phyloP scores from a whole-genome alignment of 23 tunicate genomes.

The Halocynthia roretzi region DNA sequence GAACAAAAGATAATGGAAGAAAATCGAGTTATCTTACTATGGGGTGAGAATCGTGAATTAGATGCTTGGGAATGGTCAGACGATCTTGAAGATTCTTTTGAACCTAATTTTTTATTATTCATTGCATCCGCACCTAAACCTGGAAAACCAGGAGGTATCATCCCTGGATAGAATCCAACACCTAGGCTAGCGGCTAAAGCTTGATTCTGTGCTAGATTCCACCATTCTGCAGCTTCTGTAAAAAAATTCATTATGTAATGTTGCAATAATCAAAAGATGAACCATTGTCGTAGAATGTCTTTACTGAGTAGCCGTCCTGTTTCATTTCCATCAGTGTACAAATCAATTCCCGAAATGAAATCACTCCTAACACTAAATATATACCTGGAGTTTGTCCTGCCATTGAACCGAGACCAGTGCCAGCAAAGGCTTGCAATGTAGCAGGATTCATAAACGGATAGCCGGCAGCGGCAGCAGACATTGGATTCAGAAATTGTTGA shows the following conservation, averaged over 20 bases:
- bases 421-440: slow-evolving; percentile 30
- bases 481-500: slow-evolving; percentile 24
- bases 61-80: too few relatives aligned
- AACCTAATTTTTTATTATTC: too few relatives aligned
- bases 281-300: too few relatives aligned
- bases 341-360: not conserved
- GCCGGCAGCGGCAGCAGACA: slow-evolving; percentile 34
- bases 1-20: too few relatives aligned
- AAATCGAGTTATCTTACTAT: too few relatives aligned
- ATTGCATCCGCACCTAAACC: too few relatives aligned
- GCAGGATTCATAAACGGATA: slow-evolving; percentile 45
- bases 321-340: not conserved
- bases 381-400: slow-evolving; percentile 14
- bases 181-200: slow-evolving; percentile 23
- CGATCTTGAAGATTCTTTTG: too few relatives aligned
- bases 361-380: not conserved
- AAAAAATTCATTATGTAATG: not conserved
- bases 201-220: slow-evolving; percentile 17
- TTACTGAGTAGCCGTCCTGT: too few relatives aligned
- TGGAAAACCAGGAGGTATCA: slow-evolving; percentile 1
- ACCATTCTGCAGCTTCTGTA: slow-evolving; percentile 19
- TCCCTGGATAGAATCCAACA: slow-evolving; percentile 20
- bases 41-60: too few relatives aligned
- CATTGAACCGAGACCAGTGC: not conserved
- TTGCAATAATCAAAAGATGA: too few relatives aligned